Percentiles rank a stretch among this genome's conserved stretches.
phyloP scores from a whole-genome alignment of 2,113 vertebrate genomes.

The Procavia capensis region DNA sequence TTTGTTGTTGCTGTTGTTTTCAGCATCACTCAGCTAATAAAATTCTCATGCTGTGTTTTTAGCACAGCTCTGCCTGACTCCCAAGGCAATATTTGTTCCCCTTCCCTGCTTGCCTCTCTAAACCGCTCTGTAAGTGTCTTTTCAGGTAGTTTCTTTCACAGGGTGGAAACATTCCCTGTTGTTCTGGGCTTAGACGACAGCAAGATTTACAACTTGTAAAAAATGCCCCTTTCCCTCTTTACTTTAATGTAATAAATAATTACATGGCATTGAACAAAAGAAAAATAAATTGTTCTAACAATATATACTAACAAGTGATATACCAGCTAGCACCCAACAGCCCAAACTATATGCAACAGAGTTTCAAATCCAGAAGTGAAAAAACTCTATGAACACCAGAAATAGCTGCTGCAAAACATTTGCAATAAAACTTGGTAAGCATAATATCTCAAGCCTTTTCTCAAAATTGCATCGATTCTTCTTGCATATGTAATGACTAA shows the following conservation, averaged over 20 bases:
- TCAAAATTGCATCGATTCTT: not conserved
- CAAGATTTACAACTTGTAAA: not conserved
- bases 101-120: not conserved
- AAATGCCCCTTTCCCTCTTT: not conserved
- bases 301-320: not conserved
- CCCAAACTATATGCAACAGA: not conserved
- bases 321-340: not conserved
- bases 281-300: not conserved
- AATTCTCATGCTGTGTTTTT: not conserved
- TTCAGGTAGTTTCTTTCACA: not conserved
- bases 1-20: too few relatives aligned
- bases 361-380: not conserved
- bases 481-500: not conserved
- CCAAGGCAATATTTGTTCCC: not conserved
- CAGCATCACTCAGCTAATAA: not conserved
- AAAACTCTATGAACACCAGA: not conserved
- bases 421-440: not conserved
- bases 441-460: not conserved
- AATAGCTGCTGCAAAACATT: not conserved
- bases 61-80: not conserved
- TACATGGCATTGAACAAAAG: not conserved
- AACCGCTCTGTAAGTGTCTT: not conserved
- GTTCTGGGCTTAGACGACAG: not conserved
- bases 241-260: not conserved
- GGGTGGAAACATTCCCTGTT: not conserved